Conservation (phyloP, 2,888 invertebrate genomes). For the Parnassius smintheus region DNA sequence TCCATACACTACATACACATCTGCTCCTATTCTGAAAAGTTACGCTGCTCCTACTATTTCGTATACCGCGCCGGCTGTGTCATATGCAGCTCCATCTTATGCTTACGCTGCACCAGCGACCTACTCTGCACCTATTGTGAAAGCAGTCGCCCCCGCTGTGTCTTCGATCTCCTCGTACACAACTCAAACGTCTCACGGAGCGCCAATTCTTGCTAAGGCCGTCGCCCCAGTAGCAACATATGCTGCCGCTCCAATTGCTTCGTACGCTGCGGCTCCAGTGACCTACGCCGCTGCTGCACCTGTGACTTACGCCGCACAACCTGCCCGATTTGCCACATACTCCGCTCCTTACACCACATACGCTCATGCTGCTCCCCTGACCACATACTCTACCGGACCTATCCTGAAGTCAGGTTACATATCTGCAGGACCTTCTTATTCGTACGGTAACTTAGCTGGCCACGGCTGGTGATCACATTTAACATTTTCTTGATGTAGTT, state of each 20-base stretch:
- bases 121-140: constrained; percentile 64
- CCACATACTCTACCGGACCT: constrained; percentile 32
- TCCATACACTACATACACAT: constrained; percentile 60
- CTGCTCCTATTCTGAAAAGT: constrained; percentile 47
- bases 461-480: constrained; percentile 82
- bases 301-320: constrained; percentile 43
- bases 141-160: constrained; percentile 42
- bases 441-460: constrained; percentile 83
- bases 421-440: constrained; percentile 62
- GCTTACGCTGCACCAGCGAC: constrained; percentile 61
- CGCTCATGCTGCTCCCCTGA: constrained; percentile 36
- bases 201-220: constrained; percentile 43
- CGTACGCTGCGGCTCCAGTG: constrained; percentile 62
- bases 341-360: constrained; percentile 39
- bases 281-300: constrained; percentile 73
- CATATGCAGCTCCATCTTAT: constrained; percentile 37
- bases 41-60: constrained; percentile 49
- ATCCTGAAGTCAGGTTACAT: constrained; percentile 38
- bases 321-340: constrained; percentile 34
- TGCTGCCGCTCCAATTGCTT: constrained; percentile 64
- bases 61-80: constrained; percentile 46
- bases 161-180: constrained; percentile 46
- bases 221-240: constrained; percentile 58
- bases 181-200: constrained; percentile 44
- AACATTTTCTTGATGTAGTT: constrained; percentile 55